A percentile compares a stretch with the other conserved stretches of the same genome.
phyloP scores from a whole-genome alignment of 2,113 vertebrate species.

The Alethe castanea region DNA sequence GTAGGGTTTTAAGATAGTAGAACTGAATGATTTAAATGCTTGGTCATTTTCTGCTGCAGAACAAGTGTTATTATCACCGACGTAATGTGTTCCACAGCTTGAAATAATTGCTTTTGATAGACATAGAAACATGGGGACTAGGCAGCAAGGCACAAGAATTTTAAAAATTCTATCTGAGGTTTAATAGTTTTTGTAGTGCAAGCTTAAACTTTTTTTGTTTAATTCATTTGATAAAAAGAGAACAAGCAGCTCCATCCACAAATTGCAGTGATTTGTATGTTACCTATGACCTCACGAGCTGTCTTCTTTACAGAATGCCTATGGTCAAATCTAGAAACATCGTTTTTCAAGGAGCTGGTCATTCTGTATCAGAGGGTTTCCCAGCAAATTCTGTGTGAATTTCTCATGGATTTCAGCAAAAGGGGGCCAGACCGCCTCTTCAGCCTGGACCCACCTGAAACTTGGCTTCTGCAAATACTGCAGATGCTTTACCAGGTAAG shows the following conservation, averaged over 20 bases:
- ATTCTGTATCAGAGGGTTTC: neutral
- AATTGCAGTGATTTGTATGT: neutral
- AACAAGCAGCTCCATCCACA: neutral
- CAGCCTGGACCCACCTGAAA: rapidly evolving
- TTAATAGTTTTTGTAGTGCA: neutral
- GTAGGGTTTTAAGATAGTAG: conserved; percentile 13
- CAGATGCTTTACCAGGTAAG: conserved; percentile 60
- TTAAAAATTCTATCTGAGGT: neutral
- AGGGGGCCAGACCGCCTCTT: rapidly evolving
- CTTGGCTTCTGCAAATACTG: neutral
- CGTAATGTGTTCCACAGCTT: neutral
- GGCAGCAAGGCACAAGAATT: neutral
- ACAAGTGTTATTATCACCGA: neutral
- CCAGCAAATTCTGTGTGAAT: neutral
- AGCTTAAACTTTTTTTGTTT: neutral
- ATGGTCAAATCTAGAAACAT: conserved; percentile 41
- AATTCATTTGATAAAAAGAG: neutral
- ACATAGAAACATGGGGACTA: neutral
- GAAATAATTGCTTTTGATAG: neutral
- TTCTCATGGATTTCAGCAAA: rapidly evolving
- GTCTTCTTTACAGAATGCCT: conserved; percentile 42
- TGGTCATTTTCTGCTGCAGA: neutral
- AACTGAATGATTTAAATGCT: neutral
- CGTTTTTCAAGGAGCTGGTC: conserved; percentile 21
- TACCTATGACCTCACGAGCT: neutral